Evolutionary conservation across 1,140 invertebrate genomes (phyloP).

Genomic region (Meloidogyne floridensis): DNA sequence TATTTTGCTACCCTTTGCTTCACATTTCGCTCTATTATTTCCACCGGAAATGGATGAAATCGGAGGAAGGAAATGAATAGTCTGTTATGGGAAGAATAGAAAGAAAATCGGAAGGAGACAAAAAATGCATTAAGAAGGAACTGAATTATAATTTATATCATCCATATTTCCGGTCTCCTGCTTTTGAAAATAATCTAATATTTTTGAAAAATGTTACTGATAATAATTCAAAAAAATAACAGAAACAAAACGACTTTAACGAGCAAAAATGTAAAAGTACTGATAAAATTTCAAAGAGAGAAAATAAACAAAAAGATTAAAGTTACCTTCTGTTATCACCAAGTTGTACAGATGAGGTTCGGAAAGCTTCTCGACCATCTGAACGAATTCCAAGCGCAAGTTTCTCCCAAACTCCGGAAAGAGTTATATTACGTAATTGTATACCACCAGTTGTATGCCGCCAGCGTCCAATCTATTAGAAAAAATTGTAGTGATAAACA

Average conservation of each 20-base stretch:
- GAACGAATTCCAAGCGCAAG: constrained; percentile 8
- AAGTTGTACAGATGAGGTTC: constrained; percentile 17
- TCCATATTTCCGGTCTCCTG: not conserved
- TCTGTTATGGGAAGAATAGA: not conserved
- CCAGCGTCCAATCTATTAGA: not conserved
- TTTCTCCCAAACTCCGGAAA: not conserved
- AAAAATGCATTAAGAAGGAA: not conserved
- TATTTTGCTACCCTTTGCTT: not conserved
- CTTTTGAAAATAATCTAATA: no score
- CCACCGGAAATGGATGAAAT: not conserved
- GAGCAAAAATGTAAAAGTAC: no score
- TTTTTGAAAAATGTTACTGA: not conserved
- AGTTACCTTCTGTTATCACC: constrained; percentile 8
- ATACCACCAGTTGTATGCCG: constrained; percentile 17
- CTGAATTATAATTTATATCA: not conserved
- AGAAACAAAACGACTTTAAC: no score
- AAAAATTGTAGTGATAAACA: not conserved
- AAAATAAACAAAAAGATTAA: not conserved
- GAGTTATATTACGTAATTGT: constrained; percentile 12
- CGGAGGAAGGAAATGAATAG: not conserved
- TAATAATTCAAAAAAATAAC: not conserved
- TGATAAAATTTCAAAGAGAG: not conserved
- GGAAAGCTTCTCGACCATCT: constrained; percentile 27
- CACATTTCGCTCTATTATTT: not conserved
- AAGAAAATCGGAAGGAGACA: not conserved